These are phyloP conservation scores for Calcarius lapponicus DNA, from an alignment of 2,797 vertebrate genomes.

Conservation along the genomic window DNA sequence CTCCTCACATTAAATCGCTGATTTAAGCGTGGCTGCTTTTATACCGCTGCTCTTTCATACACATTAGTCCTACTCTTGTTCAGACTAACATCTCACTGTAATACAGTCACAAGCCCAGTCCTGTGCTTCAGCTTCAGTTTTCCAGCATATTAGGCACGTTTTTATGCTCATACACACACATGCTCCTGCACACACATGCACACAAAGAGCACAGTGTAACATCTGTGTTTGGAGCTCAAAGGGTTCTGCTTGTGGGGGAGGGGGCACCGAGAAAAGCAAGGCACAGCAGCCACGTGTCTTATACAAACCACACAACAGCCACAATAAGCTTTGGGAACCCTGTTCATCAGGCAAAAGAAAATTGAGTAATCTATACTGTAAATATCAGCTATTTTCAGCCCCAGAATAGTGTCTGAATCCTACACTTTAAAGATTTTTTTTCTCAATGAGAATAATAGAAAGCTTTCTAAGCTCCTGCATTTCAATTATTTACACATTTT, in stretches of 20 bases:
- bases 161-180: background rate
- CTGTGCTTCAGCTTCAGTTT: background rate
- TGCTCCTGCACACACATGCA: background rate
- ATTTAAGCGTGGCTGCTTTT: constrained; percentile 50
- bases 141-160: constrained; percentile 12
- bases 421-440: background rate
- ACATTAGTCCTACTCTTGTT: background rate
- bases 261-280: constrained; percentile 70
- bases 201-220: constrained; percentile 55
- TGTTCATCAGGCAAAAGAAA: constrained; percentile 52
- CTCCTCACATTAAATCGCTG: constrained; percentile 39
- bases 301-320: constrained; percentile 42
- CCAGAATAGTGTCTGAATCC: background rate
- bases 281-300: constrained; percentile 61
- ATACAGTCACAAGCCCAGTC: background rate
- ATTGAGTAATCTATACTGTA: constrained; percentile 24
- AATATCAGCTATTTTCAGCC: constrained; percentile 15
- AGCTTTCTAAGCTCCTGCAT: background rate
- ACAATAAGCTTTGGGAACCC: constrained; percentile 44
- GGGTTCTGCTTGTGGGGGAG: constrained; percentile 62
- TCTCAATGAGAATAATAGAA: background rate
- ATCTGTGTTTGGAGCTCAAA: constrained; percentile 56
- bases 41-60: constrained; percentile 17
- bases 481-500: constrained; percentile 30
- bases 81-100: background rate